phyloP scores from a whole-genome alignment of 2,888 invertebrate species.

The Cantharis flavilabris region DNA sequence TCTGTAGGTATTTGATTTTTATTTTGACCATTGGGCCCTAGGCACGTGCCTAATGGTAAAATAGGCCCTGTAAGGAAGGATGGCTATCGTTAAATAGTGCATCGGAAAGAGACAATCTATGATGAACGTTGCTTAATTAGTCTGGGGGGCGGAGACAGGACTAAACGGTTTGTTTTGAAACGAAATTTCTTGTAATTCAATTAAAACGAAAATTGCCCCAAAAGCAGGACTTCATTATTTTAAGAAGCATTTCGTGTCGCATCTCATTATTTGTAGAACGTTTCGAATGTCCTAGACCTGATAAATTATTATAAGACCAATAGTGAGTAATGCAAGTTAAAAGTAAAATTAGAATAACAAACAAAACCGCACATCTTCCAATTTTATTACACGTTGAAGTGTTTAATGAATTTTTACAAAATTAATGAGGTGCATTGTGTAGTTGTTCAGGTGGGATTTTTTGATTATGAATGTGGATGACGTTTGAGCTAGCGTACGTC shows the following conservation, averaged over 20 bases:
- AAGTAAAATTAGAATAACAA: background rate
- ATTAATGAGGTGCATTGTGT: conserved; percentile 4
- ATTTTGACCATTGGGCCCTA: no score
- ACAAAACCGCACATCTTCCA: background rate
- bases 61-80: no score
- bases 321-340: conserved; percentile 7
- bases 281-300: conserved; percentile 9
- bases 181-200: background rate
- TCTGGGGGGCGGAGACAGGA: background rate
- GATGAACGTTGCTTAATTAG: background rate
- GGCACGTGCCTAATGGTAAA: no score
- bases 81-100: no score
- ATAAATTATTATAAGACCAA: conserved; percentile 1
- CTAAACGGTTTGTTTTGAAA: background rate
- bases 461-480: conserved; percentile 9
- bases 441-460: conserved; percentile 9
- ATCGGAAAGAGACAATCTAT: no score
- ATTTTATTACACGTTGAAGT: background rate
- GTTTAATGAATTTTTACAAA: background rate
- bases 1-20: no score
- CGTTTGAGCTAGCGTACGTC: background rate
- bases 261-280: background rate
- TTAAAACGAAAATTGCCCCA: background rate
- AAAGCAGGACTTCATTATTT: background rate
- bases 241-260: background rate